Percentiles rank a stretch among this genome's conserved stretches.
Conservation (phyloP, 2,888 invertebrate species). For the Brachynemurus nebulosus region DNA sequence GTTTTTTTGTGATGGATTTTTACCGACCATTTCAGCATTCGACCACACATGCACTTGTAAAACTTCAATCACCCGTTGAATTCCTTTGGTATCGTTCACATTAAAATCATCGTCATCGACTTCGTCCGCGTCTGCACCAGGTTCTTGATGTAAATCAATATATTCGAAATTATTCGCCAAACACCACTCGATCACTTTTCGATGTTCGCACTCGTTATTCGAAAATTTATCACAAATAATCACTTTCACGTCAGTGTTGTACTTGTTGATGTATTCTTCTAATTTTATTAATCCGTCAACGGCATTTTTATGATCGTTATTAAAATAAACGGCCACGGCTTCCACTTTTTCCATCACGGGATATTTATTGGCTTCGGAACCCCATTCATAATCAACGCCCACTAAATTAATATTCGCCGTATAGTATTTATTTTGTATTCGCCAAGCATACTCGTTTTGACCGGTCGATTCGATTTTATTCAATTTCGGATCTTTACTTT, state of each 20-base stretch:
- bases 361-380: neutral
- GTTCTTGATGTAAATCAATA: neutral
- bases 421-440: neutral
- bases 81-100: neutral
- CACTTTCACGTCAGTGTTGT: neutral
- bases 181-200: neutral
- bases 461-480: neutral
- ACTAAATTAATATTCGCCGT: neutral
- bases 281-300: neutral
- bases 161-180: neutral
- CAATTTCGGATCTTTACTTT: neutral
- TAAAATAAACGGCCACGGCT: neutral
- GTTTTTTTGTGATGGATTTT: neutral
- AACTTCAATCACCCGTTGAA: neutral
- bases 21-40: neutral
- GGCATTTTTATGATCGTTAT: neutral
- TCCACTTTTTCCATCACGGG: neutral
- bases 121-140: neutral
- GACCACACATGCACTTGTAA: neutral
- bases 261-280: neutral
- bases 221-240: neutral
- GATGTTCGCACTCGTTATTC: neutral
- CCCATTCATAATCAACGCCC: neutral
- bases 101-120: neutral
- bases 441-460: constrained; percentile 1